Conservation (phyloP, 2,113 vertebrate species). For the Podarcis muralis region DNA sequence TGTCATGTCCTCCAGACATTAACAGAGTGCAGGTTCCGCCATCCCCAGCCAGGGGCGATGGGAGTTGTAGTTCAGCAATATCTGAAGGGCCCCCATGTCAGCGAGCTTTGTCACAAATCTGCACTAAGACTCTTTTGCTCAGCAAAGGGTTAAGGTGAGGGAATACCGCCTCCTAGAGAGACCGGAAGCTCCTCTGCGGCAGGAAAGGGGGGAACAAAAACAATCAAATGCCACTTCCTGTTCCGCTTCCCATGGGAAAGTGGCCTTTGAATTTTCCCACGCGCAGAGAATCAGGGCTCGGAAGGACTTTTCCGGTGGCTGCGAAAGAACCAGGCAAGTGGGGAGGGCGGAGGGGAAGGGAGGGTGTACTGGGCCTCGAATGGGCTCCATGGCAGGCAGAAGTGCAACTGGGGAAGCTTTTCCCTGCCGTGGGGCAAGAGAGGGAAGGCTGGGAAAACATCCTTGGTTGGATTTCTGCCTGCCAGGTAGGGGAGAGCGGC, state of each 20-base stretch:
- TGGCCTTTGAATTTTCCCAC: constrained; percentile 33
- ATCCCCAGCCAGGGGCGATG: too few relatives aligned
- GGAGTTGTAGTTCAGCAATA: too few relatives aligned
- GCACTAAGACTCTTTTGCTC: not conserved
- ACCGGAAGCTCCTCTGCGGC: not conserved
- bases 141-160: not conserved
- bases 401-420: not conserved
- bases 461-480: not conserved
- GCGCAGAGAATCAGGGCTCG: not conserved
- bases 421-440: not conserved
- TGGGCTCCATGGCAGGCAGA: not conserved
- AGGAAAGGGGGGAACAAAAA: too few relatives aligned
- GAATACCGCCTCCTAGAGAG: not conserved
- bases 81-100: too few relatives aligned
- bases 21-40: too few relatives aligned
- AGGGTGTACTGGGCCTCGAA: not conserved
- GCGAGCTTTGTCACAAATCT: too few relatives aligned
- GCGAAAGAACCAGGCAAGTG: not conserved
- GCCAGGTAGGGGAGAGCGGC: not conserved
- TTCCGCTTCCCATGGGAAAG: constrained; percentile 23
- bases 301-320: not conserved
- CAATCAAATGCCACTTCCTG: not conserved
- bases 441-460: not conserved
- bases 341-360: not conserved
- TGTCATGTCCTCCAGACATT: too few relatives aligned